These are phyloP conservation scores for Acanthurus leucopareius DNA, from an alignment of 2,797 vertebrate genomes.

Conservation along the genomic window DNA sequence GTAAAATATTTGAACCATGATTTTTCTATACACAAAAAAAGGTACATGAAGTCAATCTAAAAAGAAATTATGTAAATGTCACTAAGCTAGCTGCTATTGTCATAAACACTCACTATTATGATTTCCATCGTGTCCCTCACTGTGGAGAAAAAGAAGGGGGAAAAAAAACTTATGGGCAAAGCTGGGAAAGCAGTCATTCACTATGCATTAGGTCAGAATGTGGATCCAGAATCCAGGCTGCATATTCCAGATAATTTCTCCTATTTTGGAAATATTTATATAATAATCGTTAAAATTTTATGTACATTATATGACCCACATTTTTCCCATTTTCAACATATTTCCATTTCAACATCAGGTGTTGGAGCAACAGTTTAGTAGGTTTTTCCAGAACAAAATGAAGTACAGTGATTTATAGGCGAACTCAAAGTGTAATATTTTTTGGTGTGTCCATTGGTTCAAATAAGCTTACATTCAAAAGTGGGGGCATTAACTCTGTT, in stretches of 20 bases:
- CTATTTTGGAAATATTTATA: not conserved
- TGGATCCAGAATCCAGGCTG: constrained; percentile 26
- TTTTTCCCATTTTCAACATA: not conserved
- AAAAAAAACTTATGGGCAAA: not conserved
- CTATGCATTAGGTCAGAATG: constrained; percentile 11
- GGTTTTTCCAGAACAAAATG: not conserved
- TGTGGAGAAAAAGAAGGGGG: not conserved
- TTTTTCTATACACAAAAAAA: not conserved
- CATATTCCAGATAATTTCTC: constrained; percentile 7
- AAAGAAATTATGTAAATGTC: constrained; percentile 11
- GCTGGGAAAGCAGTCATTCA: constrained; percentile 2
- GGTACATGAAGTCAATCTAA: constrained; percentile 1
- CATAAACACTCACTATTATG: not conserved
- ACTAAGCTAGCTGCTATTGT: not conserved
- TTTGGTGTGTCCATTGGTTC: constrained; percentile 11
- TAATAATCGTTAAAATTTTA: not conserved
- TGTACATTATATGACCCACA: not conserved
- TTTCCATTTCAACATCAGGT: not conserved
- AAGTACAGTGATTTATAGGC: constrained; percentile 2
- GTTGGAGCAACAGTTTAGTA: constrained; percentile 24
- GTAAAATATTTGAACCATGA: not conserved
- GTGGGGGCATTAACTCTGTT: no score
- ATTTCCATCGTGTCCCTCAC: constrained; percentile 17
- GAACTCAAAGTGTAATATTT: constrained; percentile 3
- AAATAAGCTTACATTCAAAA: not conserved